Conservation (phyloP, 2,797 vertebrate genomes). For the Hirundo rustica region DNA sequence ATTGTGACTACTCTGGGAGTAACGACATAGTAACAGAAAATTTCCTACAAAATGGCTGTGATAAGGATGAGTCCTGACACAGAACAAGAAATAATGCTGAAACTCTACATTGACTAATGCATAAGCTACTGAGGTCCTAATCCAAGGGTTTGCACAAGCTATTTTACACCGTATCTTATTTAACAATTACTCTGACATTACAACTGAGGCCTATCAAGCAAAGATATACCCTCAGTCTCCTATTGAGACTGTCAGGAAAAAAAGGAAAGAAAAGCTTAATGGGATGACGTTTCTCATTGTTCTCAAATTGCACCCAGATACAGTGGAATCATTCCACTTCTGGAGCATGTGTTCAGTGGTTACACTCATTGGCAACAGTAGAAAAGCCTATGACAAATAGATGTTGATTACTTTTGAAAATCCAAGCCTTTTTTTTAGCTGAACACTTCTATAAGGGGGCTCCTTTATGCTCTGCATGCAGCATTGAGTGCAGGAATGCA, state of each 20-base stretch:
- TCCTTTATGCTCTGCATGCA: background rate
- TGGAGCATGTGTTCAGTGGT: background rate
- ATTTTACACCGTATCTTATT: background rate
- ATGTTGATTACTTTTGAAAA: background rate
- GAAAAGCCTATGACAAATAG: conserved; percentile 21
- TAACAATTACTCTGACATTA: background rate
- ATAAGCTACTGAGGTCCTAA: background rate
- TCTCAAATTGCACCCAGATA: conserved; percentile 42
- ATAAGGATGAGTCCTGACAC: background rate
- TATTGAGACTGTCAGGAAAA: background rate
- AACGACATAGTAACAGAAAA: background rate
- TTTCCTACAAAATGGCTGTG: background rate
- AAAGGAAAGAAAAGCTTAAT: background rate
- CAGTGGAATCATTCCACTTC: background rate
- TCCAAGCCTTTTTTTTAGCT: background rate
- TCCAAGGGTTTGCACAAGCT: background rate
- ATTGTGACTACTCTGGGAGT: background rate
- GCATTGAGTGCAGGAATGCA: background rate
- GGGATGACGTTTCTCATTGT: conserved; percentile 13
- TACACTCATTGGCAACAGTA: background rate
- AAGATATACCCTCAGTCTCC: background rate
- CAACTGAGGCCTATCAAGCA: background rate
- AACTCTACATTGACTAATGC: background rate
- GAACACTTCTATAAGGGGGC: background rate
- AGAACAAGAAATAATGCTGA: background rate